Evolutionary conservation across 2,113 vertebrate genomes (phyloP).

Genomic region (Eurystomus gularis): DNA sequence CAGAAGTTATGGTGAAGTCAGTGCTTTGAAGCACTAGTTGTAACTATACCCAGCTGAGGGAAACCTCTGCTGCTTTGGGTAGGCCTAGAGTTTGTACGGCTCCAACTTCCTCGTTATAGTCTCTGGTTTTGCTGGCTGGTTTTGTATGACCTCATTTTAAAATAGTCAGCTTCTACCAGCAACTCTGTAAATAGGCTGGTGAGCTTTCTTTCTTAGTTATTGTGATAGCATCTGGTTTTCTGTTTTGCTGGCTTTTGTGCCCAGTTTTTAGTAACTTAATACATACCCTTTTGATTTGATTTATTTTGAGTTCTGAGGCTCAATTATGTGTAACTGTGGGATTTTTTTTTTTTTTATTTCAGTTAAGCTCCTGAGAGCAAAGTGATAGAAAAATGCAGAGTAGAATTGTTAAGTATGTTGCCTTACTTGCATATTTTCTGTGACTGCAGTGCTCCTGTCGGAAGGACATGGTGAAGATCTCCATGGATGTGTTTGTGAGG

Average conservation of each 20-base stretch:
- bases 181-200: not conserved
- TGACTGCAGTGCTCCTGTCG: slow-evolving; percentile 90
- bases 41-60: not conserved
- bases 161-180: not conserved
- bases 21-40: not conserved
- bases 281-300: not conserved
- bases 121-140: not conserved
- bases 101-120: not conserved
- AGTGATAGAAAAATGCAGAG: not conserved
- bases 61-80: not conserved
- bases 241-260: not conserved
- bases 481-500: slow-evolving; percentile 96
- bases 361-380: not conserved
- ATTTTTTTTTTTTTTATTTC: not conserved
- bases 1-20: not conserved
- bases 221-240: not conserved
- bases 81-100: not conserved
- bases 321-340: not conserved
- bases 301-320: not conserved
- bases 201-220: not conserved
- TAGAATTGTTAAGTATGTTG: not conserved
- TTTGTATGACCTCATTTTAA: not conserved
- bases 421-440: not conserved
- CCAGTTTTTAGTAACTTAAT: not conserved
- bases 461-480: slow-evolving; percentile 98